Evolutionary conservation across 2,797 vertebrate genomes (phyloP).

Genomic region (Hypotaenidia okinawae): DNA sequence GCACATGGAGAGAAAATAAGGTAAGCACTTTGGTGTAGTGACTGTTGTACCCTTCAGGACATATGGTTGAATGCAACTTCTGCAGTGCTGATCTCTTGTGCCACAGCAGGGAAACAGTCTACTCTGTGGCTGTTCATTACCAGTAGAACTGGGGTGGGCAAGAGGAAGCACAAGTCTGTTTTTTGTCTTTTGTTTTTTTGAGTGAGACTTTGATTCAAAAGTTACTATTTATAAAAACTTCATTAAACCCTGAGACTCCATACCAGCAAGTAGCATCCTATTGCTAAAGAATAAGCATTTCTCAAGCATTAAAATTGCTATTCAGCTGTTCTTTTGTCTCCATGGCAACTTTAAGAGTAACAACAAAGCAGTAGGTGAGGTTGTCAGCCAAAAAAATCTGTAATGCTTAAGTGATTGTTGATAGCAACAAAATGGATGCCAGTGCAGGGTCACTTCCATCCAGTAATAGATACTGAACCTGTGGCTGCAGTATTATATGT

Average conservation of each 20-base stretch:
- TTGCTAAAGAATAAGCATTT: conserved; percentile 46
- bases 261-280: not conserved
- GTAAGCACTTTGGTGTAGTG: not conserved
- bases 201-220: not conserved
- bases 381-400: conserved; percentile 73
- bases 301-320: conserved; percentile 55
- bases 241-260: not conserved
- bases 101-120: not conserved
- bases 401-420: conserved; percentile 57
- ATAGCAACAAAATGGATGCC: conserved; percentile 61
- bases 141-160: not conserved
- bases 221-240: not conserved
- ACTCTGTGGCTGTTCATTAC: not conserved
- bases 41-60: not conserved
- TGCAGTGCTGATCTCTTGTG: not conserved
- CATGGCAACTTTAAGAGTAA: conserved; percentile 78
- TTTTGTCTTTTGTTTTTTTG: not conserved
- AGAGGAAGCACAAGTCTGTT: not conserved
- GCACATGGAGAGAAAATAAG: not conserved
- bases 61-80: not conserved
- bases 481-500: conserved; percentile 23
- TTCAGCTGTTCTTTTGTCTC: conserved; percentile 78
- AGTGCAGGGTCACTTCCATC: conserved; percentile 42
- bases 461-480: conserved; percentile 44
- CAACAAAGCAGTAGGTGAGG: conserved; percentile 75